Conservation (phyloP, 2,888 invertebrate species). For the Lepidochrysops patricia region DNA sequence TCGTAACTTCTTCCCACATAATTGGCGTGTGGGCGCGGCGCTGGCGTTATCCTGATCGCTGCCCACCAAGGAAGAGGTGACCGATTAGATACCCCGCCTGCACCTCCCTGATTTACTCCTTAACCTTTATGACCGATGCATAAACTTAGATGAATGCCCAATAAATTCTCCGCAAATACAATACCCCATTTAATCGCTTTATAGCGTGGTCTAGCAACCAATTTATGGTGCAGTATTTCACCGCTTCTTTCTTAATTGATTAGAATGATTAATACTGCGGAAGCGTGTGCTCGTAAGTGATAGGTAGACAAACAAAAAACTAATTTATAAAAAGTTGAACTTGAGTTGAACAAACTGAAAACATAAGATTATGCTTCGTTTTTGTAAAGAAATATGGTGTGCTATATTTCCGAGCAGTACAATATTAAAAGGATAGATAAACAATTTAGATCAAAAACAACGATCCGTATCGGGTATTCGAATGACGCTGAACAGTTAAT, state of each 20-base stretch:
- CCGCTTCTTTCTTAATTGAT: neutral
- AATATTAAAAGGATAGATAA: neutral
- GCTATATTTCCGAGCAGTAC: neutral
- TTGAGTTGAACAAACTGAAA: neutral
- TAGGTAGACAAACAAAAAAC: neutral
- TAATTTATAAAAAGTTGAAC: neutral
- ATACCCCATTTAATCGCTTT: neutral
- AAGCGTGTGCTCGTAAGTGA: neutral
- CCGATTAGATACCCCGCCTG: slow-evolving; percentile 61
- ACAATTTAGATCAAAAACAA: neutral
- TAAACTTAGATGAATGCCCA: neutral
- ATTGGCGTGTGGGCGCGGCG: slow-evolving; percentile 70
- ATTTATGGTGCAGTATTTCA: neutral
- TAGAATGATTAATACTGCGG: neutral
- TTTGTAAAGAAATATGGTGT: neutral
- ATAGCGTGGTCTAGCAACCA: neutral
- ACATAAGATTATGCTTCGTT: neutral
- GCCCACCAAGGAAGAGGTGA: slow-evolving; percentile 65
- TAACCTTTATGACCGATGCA: slow-evolving; percentile 10
- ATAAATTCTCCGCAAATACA: neutral
- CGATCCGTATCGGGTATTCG: neutral
- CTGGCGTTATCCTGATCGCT: slow-evolving; percentile 64
- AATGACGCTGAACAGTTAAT: slow-evolving; percentile 12
- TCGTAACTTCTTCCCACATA: slow-evolving; percentile 72
- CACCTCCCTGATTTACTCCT: slow-evolving; percentile 27